These are phyloP conservation scores for Delichon dasypus DNA, from an alignment of 2,797 vertebrate genomes.

Conservation along the genomic window DNA sequence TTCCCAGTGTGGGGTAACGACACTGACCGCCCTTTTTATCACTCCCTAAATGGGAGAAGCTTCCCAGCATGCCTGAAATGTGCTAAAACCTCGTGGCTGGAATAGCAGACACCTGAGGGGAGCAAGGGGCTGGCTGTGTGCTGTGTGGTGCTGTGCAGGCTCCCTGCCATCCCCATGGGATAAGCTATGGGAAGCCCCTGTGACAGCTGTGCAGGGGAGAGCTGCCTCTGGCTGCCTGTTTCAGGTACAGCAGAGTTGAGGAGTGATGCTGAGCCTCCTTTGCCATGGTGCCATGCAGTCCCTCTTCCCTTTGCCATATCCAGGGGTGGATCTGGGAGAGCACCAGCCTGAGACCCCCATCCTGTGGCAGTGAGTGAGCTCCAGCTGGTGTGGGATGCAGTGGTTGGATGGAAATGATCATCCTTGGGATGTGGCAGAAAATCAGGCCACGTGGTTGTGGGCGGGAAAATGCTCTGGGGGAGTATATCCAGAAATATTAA, in stretches of 20 bases:
- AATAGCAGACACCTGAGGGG: neutral
- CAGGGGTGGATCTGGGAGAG: neutral
- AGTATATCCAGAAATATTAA: neutral
- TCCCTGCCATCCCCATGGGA: neutral
- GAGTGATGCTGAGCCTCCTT: neutral
- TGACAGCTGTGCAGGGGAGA: neutral
- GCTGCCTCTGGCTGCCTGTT: neutral
- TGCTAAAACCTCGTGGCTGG: neutral
- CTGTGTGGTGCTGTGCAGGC: neutral
- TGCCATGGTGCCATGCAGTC: neutral
- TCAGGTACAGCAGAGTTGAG: neutral
- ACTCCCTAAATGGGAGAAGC: neutral
- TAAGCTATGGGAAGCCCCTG: neutral
- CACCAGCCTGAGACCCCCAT: neutral
- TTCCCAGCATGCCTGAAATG: neutral
- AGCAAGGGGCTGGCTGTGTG: neutral
- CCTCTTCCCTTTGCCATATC: neutral
- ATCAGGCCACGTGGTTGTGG: neutral
- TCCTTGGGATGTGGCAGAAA: neutral
- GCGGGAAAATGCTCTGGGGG: neutral
- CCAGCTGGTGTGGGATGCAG: neutral
- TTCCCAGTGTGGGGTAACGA: neutral
- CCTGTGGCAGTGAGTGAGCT: rapidly evolving
- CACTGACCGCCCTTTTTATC: neutral
- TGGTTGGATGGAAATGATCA: neutral